Conservation (phyloP, 2,888 invertebrate species). For the Axea sp. region DNA sequence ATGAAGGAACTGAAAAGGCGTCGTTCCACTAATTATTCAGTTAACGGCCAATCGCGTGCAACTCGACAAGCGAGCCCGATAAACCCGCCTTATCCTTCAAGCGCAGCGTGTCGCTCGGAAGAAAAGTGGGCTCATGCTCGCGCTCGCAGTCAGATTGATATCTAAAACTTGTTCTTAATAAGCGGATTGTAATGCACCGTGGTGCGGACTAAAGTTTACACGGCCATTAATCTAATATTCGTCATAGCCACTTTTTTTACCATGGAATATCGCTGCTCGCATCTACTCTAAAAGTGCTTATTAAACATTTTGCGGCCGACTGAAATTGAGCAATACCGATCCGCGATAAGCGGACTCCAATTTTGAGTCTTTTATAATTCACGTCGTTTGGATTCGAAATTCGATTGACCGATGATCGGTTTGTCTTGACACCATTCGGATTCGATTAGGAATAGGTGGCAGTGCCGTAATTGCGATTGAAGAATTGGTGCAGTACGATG, state of each 20-base stretch:
- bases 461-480: no score
- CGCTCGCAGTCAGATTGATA: slow-evolving; percentile 52
- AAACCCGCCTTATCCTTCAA: slow-evolving; percentile 59
- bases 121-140: slow-evolving; percentile 57
- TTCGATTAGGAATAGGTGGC: no score
- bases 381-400: no score
- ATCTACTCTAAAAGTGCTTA: slow-evolving; percentile 28
- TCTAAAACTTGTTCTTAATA: slow-evolving; percentile 60
- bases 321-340: slow-evolving; percentile 21
- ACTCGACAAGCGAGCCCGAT: slow-evolving; percentile 29
- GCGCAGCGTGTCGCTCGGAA: slow-evolving; percentile 52
- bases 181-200: slow-evolving; percentile 54
- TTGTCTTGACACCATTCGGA: no score
- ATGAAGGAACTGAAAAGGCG: slow-evolving; percentile 50
- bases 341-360: slow-evolving; percentile 9
- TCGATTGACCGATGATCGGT: no score
- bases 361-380: no score
- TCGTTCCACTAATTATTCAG: slow-evolving; percentile 61
- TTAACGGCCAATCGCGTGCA: slow-evolving; percentile 47
- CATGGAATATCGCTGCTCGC: slow-evolving; percentile 11
- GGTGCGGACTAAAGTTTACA: slow-evolving; percentile 42
- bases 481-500: no score
- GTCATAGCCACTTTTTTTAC: slow-evolving; percentile 37
- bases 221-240: slow-evolving; percentile 53
- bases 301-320: slow-evolving; percentile 14